A percentile compares a stretch with the other conserved stretches of the same genome.
These are phyloP conservation scores for Hirtodrosophila histrioides DNA, from an alignment of 2,888 invertebrate genomes.

Conservation along the genomic window DNA sequence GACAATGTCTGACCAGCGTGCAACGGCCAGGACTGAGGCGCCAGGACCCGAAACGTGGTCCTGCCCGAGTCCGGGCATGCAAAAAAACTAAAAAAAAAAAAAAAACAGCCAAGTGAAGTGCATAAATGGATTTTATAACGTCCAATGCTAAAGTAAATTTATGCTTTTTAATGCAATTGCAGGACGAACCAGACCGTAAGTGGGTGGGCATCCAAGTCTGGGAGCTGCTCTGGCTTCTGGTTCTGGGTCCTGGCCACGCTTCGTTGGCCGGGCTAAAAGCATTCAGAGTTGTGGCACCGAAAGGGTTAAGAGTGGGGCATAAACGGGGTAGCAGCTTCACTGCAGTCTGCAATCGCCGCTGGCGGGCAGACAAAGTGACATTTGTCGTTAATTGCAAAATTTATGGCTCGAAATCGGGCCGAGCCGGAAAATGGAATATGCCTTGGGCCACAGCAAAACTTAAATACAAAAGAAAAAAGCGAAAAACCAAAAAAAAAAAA, in stretches of 20 bases:
- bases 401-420: slow-evolving; percentile 66
- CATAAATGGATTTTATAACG: slow-evolving; percentile 81
- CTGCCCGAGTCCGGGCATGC: slow-evolving; percentile 16
- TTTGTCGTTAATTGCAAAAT: slow-evolving; percentile 80
- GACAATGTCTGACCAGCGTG: slow-evolving; percentile 72
- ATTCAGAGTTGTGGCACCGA: slow-evolving; percentile 25
- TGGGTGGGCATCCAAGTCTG: slow-evolving; percentile 41
- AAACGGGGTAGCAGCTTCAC: neutral
- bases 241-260: slow-evolving; percentile 42
- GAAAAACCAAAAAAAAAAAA: neutral
- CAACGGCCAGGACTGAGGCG: slow-evolving; percentile 35
- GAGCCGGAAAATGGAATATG: slow-evolving; percentile 36
- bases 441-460: slow-evolving; percentile 21
- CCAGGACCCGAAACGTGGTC: slow-evolving; percentile 6
- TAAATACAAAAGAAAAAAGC: slow-evolving; percentile 9
- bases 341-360: slow-evolving; percentile 46
- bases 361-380: slow-evolving; percentile 74
- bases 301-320: slow-evolving; percentile 17
- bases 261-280: slow-evolving; percentile 69
- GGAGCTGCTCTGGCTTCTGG: neutral
- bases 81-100: slow-evolving; percentile 13
- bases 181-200: slow-evolving; percentile 78
- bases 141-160: slow-evolving; percentile 79
- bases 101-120: slow-evolving; percentile 72
- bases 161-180: slow-evolving; percentile 81